These are phyloP conservation scores for Lepetodrilus schrolli DNA, from an alignment of 2,888 invertebrate species.

Conservation along the genomic window DNA sequence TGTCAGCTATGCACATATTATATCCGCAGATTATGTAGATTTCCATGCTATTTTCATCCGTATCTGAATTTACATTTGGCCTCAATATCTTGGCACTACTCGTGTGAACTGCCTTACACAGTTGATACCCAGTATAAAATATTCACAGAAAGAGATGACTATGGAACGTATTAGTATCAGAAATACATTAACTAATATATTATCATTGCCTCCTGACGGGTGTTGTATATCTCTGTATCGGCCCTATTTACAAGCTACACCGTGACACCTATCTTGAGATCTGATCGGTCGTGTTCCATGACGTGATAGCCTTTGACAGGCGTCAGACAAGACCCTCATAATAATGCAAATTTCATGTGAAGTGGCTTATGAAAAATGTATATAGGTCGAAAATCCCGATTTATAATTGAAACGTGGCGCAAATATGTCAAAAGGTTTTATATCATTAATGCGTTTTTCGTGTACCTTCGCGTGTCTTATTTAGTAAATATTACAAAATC, in stretches of 20 bases:
- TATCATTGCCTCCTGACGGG: no score
- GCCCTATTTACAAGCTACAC: no score
- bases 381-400: neutral
- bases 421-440: neutral
- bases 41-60: neutral
- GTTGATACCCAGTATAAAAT: neutral
- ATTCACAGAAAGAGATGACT: neutral
- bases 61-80: neutral
- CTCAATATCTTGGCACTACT: neutral
- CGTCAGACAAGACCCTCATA: neutral
- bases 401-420: neutral
- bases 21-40: neutral
- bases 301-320: neutral
- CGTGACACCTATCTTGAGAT: neutral
- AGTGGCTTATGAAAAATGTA: slow-evolving; percentile 24
- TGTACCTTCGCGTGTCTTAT: neutral
- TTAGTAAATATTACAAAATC: neutral
- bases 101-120: neutral
- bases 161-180: neutral
- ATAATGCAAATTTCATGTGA: slow-evolving; percentile 1
- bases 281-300: neutral
- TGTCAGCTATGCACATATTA: neutral
- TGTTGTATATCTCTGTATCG: no score
- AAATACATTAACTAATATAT: neutral
- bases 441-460: neutral